A percentile compares a stretch with the other conserved stretches of the same genome.
Evolutionary conservation across 2,797 vertebrate genomes (phyloP).

Genomic region (Parotocinclus haroldoi): DNA sequence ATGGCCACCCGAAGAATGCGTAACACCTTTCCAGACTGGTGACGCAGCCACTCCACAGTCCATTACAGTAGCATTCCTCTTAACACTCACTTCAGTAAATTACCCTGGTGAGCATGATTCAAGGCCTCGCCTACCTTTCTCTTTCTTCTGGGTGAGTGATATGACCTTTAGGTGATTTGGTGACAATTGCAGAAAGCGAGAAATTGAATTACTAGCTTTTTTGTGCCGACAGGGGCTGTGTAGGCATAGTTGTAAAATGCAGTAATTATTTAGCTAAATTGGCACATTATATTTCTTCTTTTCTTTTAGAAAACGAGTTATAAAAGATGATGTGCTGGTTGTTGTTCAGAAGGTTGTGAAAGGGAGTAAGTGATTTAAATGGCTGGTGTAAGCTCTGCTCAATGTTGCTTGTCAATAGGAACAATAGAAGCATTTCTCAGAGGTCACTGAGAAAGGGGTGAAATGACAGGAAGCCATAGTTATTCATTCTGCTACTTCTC

Average conservation of each 20-base stretch:
- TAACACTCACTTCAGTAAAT: constrained; percentile 75
- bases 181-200: constrained; percentile 81
- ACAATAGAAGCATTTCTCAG: constrained; percentile 56
- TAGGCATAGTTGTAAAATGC: constrained; percentile 73
- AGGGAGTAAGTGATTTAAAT: constrained; percentile 60
- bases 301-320: constrained; percentile 57
- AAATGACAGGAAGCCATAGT: constrained; percentile 22
- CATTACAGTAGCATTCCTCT: constrained; percentile 67
- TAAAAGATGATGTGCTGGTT: constrained; percentile 55
- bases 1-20: constrained; percentile 65
- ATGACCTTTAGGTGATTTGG: constrained; percentile 81
- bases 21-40: constrained; percentile 47
- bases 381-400: constrained; percentile 58
- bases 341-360: constrained; percentile 57
- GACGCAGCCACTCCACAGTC: constrained; percentile 61
- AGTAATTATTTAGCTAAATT: constrained; percentile 83
- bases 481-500: constrained; percentile 21
- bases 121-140: constrained; percentile 57
- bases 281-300: constrained; percentile 73
- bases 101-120: constrained; percentile 71
- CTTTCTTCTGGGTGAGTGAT: constrained; percentile 73
- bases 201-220: constrained; percentile 82
- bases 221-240: constrained; percentile 61
- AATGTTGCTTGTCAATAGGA: constrained; percentile 69
- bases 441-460: constrained; percentile 42